Base-by-base conservation (phyloP, 1,140 invertebrate species). In the Drosophila trapezifrons region DNA sequence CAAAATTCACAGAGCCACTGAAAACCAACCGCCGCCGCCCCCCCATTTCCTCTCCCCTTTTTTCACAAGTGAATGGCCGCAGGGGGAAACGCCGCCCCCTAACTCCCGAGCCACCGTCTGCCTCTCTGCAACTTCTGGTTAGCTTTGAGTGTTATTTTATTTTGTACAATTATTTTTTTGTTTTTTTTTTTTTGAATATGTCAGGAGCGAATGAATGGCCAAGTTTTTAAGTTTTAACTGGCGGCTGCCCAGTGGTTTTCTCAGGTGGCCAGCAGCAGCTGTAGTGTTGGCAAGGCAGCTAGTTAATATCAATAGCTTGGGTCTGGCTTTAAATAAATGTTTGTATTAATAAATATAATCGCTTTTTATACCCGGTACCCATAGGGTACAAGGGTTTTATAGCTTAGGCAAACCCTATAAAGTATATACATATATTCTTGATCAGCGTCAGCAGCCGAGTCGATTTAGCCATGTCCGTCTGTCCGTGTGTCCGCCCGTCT, bases 161-260 rank as follows among this genome's bases (percentile, higher is more conserved):
- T 63, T 51, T 17, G 29, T 52, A 52, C 29, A 37, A 52, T 52
- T 52, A 51, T 35, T 52, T 20, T 20, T 17, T 35, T 51, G 27
- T 51, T 32, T 32, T 29, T 32, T 55, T 43, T 37, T 59, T 66
- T 62, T 80, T 47, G 37, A 80, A 71, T 71, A 57, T 80, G 81
- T 85, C 82, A 85, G 60, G 15, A 56, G 60, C 60, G 54, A 65
- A 65, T 65, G 55, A 66, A 60, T 66, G 63, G 55, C 22, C 55
- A 60, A 40, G 63, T 66, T 66, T 66, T 66, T 17, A 40, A 62
- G 43, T 66, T 62, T 45, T 46, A 65, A 65, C 63, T 85, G 78
- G 65, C 78, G 55, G 58, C 65, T 81, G 67, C 38, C 69, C 75
- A 65, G 22, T 59, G 81, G 43, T 65, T 60, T 65, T 60, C 52